Evolutionary conservation across 2,113 vertebrate species (phyloP), one percentile per base, ranked within the genome.

Genomic region (Dunckerocampus dactyliophorus): DNA sequence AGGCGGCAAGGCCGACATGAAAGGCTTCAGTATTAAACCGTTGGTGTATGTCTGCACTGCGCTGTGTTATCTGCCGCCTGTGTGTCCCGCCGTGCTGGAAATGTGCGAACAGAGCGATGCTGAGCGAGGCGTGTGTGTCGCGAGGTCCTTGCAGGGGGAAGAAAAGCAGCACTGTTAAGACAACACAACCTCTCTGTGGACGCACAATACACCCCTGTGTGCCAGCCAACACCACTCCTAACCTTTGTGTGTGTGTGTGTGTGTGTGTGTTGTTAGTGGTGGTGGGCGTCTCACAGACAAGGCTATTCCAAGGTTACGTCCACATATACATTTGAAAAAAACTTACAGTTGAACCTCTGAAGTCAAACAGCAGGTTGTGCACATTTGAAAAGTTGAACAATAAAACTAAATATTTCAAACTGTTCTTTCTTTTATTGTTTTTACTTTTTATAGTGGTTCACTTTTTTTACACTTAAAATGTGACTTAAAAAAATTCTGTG

Each of bases 121-220:
- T 72, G 70, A 82, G 71, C 73, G 52, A 78, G 50, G 70, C 74
- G 52, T 76, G 48, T 42, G 56, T 72, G 72, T 69, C 69, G 55
- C 69, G 19, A 65, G 72, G 67, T 80, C 74, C 70, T 75, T 69
- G 1, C 57, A 73, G 69, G 69, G 24, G 84, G 81, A 88, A 87
- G 83, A 84, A 85, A 87, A 88, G 83, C 77, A 81, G 56, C 1
- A 7, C 74, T 62, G 75, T 62, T 82, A 68, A 82, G 69, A 83
- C 83, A 90, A 84, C 87, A 85, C 71, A 65, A 69, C 57, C 84
- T 75, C 65, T 72, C 73, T 82, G 42, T 75, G 19, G 70, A 69
- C 67, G 60, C 22, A 76, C 74, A 71, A 79, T 79, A 72, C 68
- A 65, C 67, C 63, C 69, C 67, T 75, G 73, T 67, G 72, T 54